These are phyloP conservation scores for Hanleya hanleyi DNA, from an alignment of 2,888 invertebrate species.

Conservation along the genomic window DNA sequence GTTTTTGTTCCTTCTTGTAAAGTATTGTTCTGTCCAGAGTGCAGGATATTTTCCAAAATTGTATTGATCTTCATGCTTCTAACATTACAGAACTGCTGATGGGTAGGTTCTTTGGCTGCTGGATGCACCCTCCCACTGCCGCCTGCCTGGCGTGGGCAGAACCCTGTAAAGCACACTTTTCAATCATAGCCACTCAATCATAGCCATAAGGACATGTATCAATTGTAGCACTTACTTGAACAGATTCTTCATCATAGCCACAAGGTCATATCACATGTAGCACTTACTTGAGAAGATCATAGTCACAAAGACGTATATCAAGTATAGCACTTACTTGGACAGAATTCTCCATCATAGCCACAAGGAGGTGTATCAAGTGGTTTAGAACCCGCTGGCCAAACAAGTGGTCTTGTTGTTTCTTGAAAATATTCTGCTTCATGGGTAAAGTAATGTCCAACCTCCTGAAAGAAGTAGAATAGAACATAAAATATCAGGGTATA, in stretches of 20 bases:
- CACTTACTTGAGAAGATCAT: not conserved
- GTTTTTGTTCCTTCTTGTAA: too few relatives aligned
- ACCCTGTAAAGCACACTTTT: too few relatives aligned
- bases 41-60: too few relatives aligned
- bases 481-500: not conserved
- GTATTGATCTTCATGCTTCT: too few relatives aligned
- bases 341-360: conserved; percentile 29
- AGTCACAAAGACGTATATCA: not conserved
- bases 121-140: too few relatives aligned
- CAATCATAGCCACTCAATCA: too few relatives aligned
- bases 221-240: not conserved
- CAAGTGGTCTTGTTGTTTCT: not conserved
- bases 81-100: too few relatives aligned
- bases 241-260: not conserved
- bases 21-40: too few relatives aligned
- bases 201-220: too few relatives aligned
- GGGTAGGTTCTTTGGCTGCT: too few relatives aligned
- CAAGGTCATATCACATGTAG: too few relatives aligned
- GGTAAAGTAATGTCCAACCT: not conserved
- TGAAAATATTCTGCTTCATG: not conserved
- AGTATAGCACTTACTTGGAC: not conserved
- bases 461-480: not conserved
- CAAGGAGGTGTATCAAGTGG: conserved; percentile 23
- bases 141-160: too few relatives aligned
- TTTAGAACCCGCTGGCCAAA: conserved; percentile 12